These are phyloP conservation scores for human (Homo sapiens) DNA, from an alignment of 2,113 vertebrate species.

Conservation along the genomic window GRCh38 chr4:84528001-84528500, in stretches of 20 bases:
- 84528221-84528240: neutral
- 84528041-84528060: neutral
- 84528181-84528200: neutral
- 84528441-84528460: neutral
- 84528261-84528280: neutral
- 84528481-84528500: neutral
- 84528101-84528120: slow-evolving; percentile 6
- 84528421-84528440: neutral
- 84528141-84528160: neutral
- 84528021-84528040: neutral
- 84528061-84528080: neutral
- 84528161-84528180: neutral
- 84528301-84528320: neutral
- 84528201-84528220: neutral
- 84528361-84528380: neutral
- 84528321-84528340: neutral
- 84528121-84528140: neutral
- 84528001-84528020: neutral
- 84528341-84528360: neutral
- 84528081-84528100: neutral
- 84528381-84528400: neutral
- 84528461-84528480: neutral
- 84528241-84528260: slow-evolving; percentile 8
- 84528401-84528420: neutral
- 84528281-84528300: neutral